These are phyloP conservation scores for Heliconius congener DNA, from an alignment of 1,140 invertebrate genomes.

Conservation along the genomic window DNA sequence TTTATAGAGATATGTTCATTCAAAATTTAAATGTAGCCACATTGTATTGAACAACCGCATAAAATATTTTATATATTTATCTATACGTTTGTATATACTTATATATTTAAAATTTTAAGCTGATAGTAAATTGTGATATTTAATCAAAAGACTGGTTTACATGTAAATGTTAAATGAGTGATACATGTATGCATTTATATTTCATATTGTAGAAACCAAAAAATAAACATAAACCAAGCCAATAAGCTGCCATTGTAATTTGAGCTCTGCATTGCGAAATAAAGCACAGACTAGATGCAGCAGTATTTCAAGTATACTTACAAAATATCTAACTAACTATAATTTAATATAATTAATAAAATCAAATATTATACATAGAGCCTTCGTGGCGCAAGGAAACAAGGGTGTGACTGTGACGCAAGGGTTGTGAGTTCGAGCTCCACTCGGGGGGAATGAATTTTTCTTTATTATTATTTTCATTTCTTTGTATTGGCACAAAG, in stretches of 20 bases:
- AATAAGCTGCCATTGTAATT: not conserved
- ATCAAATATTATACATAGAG: not conserved
- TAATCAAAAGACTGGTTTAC: not conserved
- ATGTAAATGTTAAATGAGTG: not conserved
- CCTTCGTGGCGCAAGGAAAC: no score
- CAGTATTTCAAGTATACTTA: not conserved
- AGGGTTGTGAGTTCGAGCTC: no score
- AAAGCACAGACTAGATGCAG: not conserved
- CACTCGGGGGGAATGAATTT: no score
- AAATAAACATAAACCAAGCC: conserved; percentile 2
- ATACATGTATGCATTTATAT: not conserved
- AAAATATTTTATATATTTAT: no score
- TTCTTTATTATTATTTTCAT: no score
- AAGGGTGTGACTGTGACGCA: no score
- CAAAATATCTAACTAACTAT: not conserved
- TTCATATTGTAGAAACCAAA: conserved; percentile 11
- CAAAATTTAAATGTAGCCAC: no score
- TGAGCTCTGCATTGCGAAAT: not conserved
- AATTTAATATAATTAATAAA: no score
- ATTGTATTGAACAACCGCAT: no score
- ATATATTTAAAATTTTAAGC: not conserved
- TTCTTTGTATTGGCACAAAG: no score
- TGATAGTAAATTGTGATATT: not conserved
- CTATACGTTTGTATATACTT: no score
- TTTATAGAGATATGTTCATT: no score